Percentiles rank a stretch among this genome's conserved stretches.
These are phyloP conservation scores for Oryzias javanicus DNA, from an alignment of 2,113 vertebrate species.

Conservation along the genomic window DNA sequence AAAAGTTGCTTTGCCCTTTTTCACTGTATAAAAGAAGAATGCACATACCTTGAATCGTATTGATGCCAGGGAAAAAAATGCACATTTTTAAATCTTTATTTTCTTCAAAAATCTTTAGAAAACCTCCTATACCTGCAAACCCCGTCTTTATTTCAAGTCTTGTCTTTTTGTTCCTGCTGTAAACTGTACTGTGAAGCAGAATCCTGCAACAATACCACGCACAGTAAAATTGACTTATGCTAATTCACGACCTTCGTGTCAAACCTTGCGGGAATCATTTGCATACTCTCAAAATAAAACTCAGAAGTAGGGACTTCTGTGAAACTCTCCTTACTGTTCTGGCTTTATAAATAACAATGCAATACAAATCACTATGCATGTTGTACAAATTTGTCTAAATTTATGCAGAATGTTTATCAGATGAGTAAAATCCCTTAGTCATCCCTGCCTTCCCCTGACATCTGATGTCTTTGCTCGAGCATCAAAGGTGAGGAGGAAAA, in stretches of 20 bases:
- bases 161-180: constrained; percentile 17
- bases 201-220: constrained; percentile 44
- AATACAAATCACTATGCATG: constrained; percentile 53
- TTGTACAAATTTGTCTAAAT: constrained; percentile 46
- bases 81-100: background rate
- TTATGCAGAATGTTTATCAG: constrained; percentile 41
- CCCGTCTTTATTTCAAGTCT: background rate
- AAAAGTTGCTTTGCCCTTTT: no score
- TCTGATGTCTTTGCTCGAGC: constrained; percentile 10
- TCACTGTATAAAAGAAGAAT: no score
- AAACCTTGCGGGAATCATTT: constrained; percentile 60
- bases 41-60: no score
- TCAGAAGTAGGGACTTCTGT: constrained; percentile 53
- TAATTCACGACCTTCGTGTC: constrained; percentile 74
- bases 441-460: background rate
- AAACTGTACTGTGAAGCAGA: constrained; percentile 23
- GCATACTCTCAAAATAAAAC: constrained; percentile 69
- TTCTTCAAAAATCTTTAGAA: background rate
- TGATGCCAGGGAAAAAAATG: no score
- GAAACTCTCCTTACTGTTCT: constrained; percentile 28
- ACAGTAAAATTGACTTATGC: constrained; percentile 67
- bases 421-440: constrained; percentile 29
- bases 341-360: constrained; percentile 28
- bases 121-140: constrained; percentile 2
- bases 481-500: constrained; percentile 6